Base-by-base conservation (phyloP, 2,888 invertebrate genomes). In the Lithophane leautieri region DNA sequence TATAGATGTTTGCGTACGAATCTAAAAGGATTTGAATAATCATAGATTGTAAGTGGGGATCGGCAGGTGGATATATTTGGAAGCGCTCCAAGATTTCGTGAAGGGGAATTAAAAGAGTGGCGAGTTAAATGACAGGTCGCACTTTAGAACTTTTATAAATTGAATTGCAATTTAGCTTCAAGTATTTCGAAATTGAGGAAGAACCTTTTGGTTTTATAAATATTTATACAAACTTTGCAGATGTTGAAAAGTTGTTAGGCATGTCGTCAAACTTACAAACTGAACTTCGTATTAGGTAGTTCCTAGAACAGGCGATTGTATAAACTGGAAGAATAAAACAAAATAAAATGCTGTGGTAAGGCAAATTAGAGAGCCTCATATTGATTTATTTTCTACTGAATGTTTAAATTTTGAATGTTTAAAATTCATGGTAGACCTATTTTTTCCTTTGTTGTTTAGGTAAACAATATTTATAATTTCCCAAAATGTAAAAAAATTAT, bases 1-100 rank as follows among this genome's bases (percentile, higher is more conserved):
- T 96, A 94, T 92, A 95, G 93, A 95, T 95, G 93, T 92, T 89
- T 86, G 83, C 79, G 84, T 78, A 86, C 78, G 82, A 88, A 88
- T 89, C 88, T 86, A 88, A 89, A 88, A 89, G 83, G 87, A 86
- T 88, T 88, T 88, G 87, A 90, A 89, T 88, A 86, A 86, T 88
- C 87, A 88, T 88, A 86, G 87, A 78, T 83, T 72, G 80, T 81
- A 83, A 84, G 79, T 85, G 84, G 82, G 76, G 79, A 73, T 50
- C 78, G 28, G 81, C 88, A 88, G 86, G 88, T 87, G 84, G 86
- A 80, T 78, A 63, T 11, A 68, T 54, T 81, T 86, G 86, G 88
- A 78, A 76, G n/a, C 22, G 11, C 40, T 72, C 86, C 86, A 86
- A 76, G 40, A 74, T 58, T 58, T 50, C 22, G 19, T 19, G 56